Conservation (phyloP, 2,797 vertebrate genomes). For the Hemibagrus guttatus region DNA sequence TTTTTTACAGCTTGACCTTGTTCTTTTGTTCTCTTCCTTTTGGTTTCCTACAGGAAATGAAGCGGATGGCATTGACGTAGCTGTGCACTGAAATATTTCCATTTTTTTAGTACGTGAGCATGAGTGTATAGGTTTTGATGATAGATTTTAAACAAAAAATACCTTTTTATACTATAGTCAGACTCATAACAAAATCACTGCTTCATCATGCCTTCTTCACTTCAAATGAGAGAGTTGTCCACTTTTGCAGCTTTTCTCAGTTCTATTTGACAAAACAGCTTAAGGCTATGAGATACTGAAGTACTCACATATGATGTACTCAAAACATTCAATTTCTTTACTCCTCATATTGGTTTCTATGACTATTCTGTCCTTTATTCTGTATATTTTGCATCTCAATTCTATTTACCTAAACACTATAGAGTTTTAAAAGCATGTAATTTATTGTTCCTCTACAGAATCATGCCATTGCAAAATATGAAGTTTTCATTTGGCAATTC, state of each 20-base stretch:
- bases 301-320: background rate
- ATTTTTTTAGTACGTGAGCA: background rate
- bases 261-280: background rate
- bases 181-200: background rate
- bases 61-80: background rate
- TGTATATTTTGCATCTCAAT: background rate
- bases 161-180: background rate
- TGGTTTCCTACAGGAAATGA: background rate
- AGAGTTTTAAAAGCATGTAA: background rate
- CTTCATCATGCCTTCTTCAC: background rate
- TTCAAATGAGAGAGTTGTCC: background rate
- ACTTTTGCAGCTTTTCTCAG: background rate
- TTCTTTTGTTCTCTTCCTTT: background rate
- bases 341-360: background rate
- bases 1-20: background rate
- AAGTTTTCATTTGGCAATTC: background rate
- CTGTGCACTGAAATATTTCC: background rate
- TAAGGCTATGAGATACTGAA: background rate
- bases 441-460: background rate
- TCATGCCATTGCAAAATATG: background rate
- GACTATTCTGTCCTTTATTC: background rate
- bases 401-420: background rate
- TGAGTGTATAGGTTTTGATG: too few species aligned
- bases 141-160: background rate
- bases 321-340: background rate